Conservation (phyloP, 2,888 invertebrate genomes). For the Deilephila porcellus region DNA sequence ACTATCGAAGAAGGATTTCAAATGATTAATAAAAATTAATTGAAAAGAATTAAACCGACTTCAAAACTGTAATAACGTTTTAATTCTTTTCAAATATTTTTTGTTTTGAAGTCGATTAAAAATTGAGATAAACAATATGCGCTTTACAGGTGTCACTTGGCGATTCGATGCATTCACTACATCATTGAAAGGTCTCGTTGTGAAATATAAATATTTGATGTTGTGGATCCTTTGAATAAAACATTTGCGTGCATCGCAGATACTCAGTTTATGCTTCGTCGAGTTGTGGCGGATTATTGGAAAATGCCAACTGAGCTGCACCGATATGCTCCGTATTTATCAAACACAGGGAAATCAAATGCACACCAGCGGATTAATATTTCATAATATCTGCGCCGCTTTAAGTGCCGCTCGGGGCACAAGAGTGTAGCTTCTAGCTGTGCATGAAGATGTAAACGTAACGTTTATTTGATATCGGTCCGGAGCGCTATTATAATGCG, state of each 20-base stretch:
- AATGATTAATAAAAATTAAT: too few species aligned
- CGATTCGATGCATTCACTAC: slow-evolving; percentile 11
- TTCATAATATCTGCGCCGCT: neutral
- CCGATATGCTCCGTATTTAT: slow-evolving; percentile 20
- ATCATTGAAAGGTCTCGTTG: slow-evolving; percentile 13
- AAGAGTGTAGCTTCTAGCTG: neutral
- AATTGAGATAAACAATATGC: neutral
- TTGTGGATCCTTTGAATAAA: slow-evolving; percentile 22
- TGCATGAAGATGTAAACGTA: too few species aligned
- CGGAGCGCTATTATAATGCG: neutral
- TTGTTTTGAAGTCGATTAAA: too few species aligned
- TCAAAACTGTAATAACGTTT: too few species aligned
- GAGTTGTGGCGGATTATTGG: slow-evolving; percentile 23
- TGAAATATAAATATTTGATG: slow-evolving; percentile 19
- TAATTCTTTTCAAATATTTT: too few species aligned
- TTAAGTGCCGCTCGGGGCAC: neutral
- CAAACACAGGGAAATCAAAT: slow-evolving; percentile 15
- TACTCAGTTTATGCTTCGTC: slow-evolving; percentile 20
- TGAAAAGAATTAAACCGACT: too few species aligned
- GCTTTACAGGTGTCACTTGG: slow-evolving; percentile 7
- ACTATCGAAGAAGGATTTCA: too few species aligned
- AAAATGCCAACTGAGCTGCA: slow-evolving; percentile 22
- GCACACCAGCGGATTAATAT: slow-evolving; percentile 13
- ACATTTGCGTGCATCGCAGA: slow-evolving; percentile 20
- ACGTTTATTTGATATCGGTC: too few species aligned